Conservation (phyloP, 2,113 vertebrate species). For the Podocnemis expansa region DNA sequence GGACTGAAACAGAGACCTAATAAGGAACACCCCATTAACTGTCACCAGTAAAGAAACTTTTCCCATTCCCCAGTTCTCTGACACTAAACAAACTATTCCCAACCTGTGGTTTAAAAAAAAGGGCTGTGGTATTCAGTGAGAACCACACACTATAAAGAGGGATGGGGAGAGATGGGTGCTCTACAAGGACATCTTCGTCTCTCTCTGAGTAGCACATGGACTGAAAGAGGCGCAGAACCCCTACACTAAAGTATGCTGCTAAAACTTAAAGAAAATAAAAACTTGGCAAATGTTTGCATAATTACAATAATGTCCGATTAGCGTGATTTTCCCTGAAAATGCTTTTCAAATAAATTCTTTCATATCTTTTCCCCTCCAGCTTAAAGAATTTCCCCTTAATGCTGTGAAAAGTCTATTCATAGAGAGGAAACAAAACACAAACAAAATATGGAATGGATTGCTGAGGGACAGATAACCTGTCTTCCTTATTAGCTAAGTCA, state of each 20-base stretch:
- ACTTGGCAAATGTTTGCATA: slow-evolving; percentile 1
- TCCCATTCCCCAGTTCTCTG: neutral
- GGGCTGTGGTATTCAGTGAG: neutral
- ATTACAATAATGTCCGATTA: slow-evolving; percentile 47
- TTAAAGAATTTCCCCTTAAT: slow-evolving; percentile 24
- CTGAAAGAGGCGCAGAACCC: neutral
- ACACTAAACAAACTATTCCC: neutral
- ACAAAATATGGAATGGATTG: slow-evolving; percentile 42
- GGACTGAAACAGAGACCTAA: neutral
- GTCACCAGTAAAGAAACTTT: neutral
- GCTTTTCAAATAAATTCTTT: neutral
- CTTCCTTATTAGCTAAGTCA: neutral
- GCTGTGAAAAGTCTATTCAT: neutral
- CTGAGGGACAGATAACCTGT: slow-evolving; percentile 23
- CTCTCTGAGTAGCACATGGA: neutral
- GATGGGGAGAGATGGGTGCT: neutral
- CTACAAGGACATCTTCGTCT: neutral
- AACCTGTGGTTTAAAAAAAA: neutral
- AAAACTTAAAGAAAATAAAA: neutral
- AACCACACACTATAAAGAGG: rapidly evolving
- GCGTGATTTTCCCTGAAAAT: neutral
- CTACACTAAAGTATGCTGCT: neutral
- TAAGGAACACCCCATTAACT: neutral
- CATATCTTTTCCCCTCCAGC: slow-evolving; percentile 29
- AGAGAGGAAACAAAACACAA: slow-evolving; percentile 30